Conservation (phyloP, 2,888 invertebrate genomes). For the Fabriciana adippe region DNA sequence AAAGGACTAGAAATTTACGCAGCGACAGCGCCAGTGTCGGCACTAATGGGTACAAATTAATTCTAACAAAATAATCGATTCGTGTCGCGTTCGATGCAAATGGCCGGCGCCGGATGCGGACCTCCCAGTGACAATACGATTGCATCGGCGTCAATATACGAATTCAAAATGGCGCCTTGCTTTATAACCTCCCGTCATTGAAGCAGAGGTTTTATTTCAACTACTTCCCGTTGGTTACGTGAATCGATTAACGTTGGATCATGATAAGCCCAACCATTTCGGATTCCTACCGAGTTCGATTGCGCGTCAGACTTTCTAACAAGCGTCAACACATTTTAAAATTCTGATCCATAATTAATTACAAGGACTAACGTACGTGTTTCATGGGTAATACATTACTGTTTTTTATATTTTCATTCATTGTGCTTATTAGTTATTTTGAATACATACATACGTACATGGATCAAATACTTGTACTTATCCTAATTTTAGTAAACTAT, state of each 20-base stretch:
- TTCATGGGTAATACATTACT: too few relatives aligned
- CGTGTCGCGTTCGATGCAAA: conserved; percentile 75
- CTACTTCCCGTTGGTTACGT: conserved; percentile 63
- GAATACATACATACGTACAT: not conserved
- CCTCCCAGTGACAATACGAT: conserved; percentile 72
- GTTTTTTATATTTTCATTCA: too few relatives aligned
- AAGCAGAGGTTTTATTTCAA: conserved; percentile 55
- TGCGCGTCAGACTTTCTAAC: not conserved
- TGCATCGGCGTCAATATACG: conserved; percentile 66
- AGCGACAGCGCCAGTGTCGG: conserved; percentile 22
- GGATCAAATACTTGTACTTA: not conserved
- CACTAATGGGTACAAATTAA: conserved; percentile 48
- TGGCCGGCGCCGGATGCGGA: conserved; percentile 79
- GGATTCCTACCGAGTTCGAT: conserved; percentile 12
- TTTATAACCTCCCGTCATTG: conserved; percentile 53
- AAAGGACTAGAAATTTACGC: conserved; percentile 7
- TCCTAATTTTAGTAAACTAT: conserved; percentile 6
- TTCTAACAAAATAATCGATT: conserved; percentile 64
- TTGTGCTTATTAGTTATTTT: not conserved
- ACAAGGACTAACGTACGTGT: not conserved
- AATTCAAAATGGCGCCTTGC: conserved; percentile 77
- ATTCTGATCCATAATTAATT: not conserved
- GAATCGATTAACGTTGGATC: conserved; percentile 58
- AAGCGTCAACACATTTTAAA: not conserved
- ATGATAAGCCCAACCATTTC: conserved; percentile 36